A percentile compares a stretch with the other conserved stretches of the same genome.
These are phyloP conservation scores for Eublepharis macularius DNA, from an alignment of 2,113 vertebrate species.

Conservation along the genomic window DNA sequence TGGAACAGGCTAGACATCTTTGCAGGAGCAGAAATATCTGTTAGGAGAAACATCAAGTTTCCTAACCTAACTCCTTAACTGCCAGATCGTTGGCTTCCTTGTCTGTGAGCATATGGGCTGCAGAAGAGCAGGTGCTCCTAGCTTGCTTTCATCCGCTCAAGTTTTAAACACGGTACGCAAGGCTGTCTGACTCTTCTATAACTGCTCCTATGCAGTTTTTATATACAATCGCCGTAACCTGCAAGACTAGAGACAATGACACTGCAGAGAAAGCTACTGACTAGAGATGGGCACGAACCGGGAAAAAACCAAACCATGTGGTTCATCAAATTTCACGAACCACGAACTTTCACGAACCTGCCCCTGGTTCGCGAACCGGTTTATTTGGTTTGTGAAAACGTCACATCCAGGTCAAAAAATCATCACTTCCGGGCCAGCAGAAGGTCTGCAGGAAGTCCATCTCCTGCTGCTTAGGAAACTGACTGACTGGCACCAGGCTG, in stretches of 20 bases:
- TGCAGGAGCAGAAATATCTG: not conserved
- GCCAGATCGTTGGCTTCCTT: not conserved
- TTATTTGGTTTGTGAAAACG: no score
- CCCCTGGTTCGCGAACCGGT: no score
- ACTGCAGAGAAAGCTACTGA: not conserved
- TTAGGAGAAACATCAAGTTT: not conserved
- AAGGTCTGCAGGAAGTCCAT: no score
- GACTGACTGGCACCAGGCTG: no score
- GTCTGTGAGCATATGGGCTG: not conserved
- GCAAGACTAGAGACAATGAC: not conserved
- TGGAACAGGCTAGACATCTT: not conserved
- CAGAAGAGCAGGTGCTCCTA: not conserved
- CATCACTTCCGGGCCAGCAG: no score
- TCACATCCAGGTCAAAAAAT: no score
- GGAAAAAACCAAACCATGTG: no score
- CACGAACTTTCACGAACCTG: no score
- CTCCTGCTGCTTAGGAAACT: no score
- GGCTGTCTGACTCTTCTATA: not conserved
- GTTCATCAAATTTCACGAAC: no score
- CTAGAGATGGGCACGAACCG: no score
- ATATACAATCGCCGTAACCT: not conserved
- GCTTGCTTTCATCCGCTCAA: not conserved
- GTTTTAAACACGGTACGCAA: not conserved
- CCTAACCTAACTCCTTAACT: not conserved
- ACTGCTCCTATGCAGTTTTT: not conserved